Evolutionary conservation across 2,888 invertebrate genomes (phyloP), one percentile per base, ranked within the genome.

Genomic region (Gymnoscelis rufifasciata): DNA sequence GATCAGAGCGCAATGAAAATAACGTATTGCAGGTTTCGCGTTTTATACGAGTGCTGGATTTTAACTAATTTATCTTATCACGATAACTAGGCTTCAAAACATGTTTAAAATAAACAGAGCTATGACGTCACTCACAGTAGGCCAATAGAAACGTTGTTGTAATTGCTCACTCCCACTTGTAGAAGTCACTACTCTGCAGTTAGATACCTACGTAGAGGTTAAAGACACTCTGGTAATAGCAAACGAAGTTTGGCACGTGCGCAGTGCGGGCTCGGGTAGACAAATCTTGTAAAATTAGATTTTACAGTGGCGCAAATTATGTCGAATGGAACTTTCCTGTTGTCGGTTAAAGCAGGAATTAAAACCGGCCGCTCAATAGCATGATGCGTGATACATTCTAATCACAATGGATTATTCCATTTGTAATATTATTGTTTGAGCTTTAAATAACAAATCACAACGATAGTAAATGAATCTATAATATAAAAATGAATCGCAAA

Each of bases 131-230:
- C 62, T 27, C 29, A 13, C 14, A 15, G 27, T 46, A 61, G 49
- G 54, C 86, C 84, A 86, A 87, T 83, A 49, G 64, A 54, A 60
- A 60, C 47, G 35, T 44, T 38, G 48, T 59, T 38, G 48, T 59
- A 59, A 66, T 60, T 56, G 63, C 70, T 56, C 84, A 86, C 83
- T 83, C 87, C 86, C 79, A 72, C 74, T 62, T 62, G 56, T 55
- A 60, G 55, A 65, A 68, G 68, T 61, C 66, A 68, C 70, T 48
- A 36, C 41, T 31, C 43, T 51, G 46, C 13, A 29, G 54, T 53
- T 49, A 5, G 48, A n/a, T 27, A 14, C 13, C 7, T 27, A 45
- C 37, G 51, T 60, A 64, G 72, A 78, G 78, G 77, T 81, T 76
- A 76, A 72, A 78, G 73, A 69, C 75, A 66, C 65, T 66, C 65